Conservation (phyloP, 2,113 vertebrate genomes). For the Chamaetylas fuelleborni region DNA sequence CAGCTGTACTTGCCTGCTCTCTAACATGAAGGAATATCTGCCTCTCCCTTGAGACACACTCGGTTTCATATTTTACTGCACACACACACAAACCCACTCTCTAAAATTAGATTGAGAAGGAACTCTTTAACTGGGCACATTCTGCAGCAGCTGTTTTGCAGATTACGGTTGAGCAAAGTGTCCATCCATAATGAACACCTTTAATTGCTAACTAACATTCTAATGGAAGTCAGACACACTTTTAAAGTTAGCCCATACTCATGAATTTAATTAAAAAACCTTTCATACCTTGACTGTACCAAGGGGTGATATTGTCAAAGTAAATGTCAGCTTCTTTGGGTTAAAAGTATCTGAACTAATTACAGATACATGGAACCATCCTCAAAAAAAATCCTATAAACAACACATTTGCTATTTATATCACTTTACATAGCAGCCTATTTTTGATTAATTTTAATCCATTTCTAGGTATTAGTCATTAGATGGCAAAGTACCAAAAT, state of each 20-base stretch:
- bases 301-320: not conserved
- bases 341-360: not conserved
- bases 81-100: not conserved
- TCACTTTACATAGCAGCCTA: not conserved
- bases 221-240: rapidly evolving
- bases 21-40: not conserved
- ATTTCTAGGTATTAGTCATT: not conserved
- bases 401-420: not conserved
- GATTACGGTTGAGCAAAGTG: not conserved
- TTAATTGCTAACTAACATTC: not conserved
- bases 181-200: not conserved
- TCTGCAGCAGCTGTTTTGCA: not conserved
- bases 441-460: not conserved
- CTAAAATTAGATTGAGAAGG: not conserved
- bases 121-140: not conserved
- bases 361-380: rapidly evolving
- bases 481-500: not conserved
- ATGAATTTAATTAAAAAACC: not conserved
- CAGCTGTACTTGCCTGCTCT: not conserved
- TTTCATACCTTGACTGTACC: not conserved
- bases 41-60: not conserved
- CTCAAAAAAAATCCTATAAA: not conserved
- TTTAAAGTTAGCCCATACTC: not conserved
- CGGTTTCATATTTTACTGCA: not conserved
- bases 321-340: not conserved